Conservation (phyloP, 2,888 invertebrate genomes). For the Andrena trimmerana region DNA sequence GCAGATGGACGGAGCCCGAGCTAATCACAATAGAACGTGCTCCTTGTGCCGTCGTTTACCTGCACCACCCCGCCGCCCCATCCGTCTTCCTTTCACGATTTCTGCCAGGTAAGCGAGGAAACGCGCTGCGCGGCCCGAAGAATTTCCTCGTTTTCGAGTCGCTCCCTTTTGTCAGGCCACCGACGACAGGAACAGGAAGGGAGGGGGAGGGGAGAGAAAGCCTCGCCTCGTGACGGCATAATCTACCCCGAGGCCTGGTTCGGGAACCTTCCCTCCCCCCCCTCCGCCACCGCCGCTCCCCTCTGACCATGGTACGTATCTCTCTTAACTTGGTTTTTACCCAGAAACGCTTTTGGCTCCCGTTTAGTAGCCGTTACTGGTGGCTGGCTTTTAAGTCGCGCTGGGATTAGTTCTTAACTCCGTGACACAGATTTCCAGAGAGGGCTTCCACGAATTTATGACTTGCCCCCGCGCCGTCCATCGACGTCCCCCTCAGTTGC, state of each 20-base stretch:
- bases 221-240: constrained; percentile 58
- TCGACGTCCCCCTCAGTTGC: background rate
- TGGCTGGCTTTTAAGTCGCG: constrained; percentile 28
- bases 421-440: constrained; percentile 60
- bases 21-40: constrained; percentile 48
- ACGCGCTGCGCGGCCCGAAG: background rate
- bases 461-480: constrained; percentile 34
- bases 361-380: constrained; percentile 19
- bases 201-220: background rate
- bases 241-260: constrained; percentile 29
- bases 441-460: constrained; percentile 53
- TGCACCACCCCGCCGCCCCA: no score
- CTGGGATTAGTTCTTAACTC: constrained; percentile 61
- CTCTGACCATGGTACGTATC: background rate
- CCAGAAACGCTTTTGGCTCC: constrained; percentile 53
- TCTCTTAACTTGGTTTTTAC: constrained; percentile 49
- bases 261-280: background rate
- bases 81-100: background rate
- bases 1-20: constrained; percentile 61
- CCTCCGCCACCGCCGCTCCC: background rate
- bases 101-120: constrained; percentile 37
- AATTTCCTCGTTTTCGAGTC: background rate
- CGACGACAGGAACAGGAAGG: constrained; percentile 30
- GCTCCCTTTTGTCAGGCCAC: constrained; percentile 14
- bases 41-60: constrained; percentile 38